Evolutionary conservation across 2,113 vertebrate genomes (phyloP), one percentile per base, ranked within the genome.

Genomic region (Silurus meridionalis): DNA sequence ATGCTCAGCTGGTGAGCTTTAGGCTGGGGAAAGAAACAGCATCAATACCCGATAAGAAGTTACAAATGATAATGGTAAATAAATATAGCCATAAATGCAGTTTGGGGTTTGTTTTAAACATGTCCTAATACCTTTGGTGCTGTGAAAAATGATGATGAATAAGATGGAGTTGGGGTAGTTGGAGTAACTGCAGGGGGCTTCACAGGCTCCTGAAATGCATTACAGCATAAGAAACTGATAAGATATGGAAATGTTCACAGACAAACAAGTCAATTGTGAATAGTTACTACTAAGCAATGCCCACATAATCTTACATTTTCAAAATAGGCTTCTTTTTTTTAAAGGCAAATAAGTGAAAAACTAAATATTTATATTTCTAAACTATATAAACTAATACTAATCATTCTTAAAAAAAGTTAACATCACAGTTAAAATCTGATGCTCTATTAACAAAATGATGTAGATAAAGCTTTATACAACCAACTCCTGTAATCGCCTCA

Each of bases 1-100:
- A 99, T 96, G 91, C 94, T 97, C 92, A 99, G 94, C 93, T 98
- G 97, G 86, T 99, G 98, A 87, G 97, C 97, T 94, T 96, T 98
- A 1, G 98, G 97, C 98, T 99, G 94, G 14, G 91, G 72, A 93
- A 89, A 85, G 60, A 88, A 23, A 61, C 10, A 60, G 77, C 17
- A 58, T 14, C n/a, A 83, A 19, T 75, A 58, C 53, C 17, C 19
- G 1, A 13, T 61, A 21, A 57, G 57, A 61, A 67, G 14, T 80
- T 61, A 53, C 55, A 55, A 66, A 17, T 14, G 66, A 83, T 21
- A 67, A 53, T 13, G 15, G 21, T n/a, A 63, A 37, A 81, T 28
- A 85, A 66, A 74, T 13, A 50, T 13, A 52, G 6, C 6, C 14
- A 9, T n/a, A 63, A 58, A 48, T 37, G 1, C 37, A 2, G 37